Conservation (phyloP, 37 sponge, comb jelly and placozoan genomes). For the Ephydatia muelleri region DNA sequence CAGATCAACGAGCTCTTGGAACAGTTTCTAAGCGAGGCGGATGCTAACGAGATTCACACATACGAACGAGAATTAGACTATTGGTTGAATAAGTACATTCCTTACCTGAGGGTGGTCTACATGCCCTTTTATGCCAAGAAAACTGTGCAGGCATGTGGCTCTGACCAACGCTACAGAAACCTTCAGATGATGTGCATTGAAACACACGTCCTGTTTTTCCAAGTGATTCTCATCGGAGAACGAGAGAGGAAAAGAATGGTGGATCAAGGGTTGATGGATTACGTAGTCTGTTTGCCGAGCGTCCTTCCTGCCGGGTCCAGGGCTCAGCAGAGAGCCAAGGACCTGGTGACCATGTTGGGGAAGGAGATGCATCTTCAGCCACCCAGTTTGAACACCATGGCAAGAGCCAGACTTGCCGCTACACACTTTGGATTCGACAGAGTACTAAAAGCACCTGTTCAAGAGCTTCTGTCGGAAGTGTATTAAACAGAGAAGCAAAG, state of each 20-base stretch:
- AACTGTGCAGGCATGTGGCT: too few species aligned
- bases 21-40: constrained; percentile 5
- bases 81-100: constrained; percentile 23
- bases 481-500: too few species aligned
- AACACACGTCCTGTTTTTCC: too few species aligned
- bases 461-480: too few species aligned
- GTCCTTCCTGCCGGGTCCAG: not conserved
- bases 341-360: not conserved
- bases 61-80: constrained; percentile 27
- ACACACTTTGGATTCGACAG: too few species aligned
- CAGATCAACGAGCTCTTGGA: constrained; percentile 3
- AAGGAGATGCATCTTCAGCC: constrained; percentile 3
- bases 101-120: constrained; percentile 30
- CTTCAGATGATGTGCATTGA: too few species aligned
- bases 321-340: not conserved
- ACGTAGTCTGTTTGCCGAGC: not conserved
- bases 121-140: not conserved
- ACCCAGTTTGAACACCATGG: constrained; percentile 2
- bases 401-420: not conserved
- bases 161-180: too few species aligned
- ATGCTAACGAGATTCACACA: not conserved
- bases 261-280: constrained; percentile 6
- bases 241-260: not conserved
- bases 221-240: too few species aligned
- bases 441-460: too few species aligned